Evolutionary conservation across 2,113 vertebrate genomes (phyloP), one percentile per base, ranked within the genome.

Genomic region (Montifringilla adamsi): DNA sequence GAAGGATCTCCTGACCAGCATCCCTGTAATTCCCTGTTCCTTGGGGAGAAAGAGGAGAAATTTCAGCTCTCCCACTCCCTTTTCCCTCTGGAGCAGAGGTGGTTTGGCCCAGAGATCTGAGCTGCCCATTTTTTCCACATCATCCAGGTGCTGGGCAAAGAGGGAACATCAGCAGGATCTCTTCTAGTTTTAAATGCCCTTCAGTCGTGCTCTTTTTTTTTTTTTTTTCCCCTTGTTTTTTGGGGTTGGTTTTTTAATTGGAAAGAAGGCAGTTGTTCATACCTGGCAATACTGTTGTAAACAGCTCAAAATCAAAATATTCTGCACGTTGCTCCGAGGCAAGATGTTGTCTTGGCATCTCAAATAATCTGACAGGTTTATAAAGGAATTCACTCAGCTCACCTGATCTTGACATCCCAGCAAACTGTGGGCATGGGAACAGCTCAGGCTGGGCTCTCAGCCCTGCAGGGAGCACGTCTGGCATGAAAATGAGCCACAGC

Each of bases 101-200:
- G 27, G 22, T 4, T 43, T 84, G 41, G 39, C 60, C 20, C 76
- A 35, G 39, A 52, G 15, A 12, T 27, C 49, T 13, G 15, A 23
- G 39, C 59, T 30, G 2, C 26, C 15, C 8, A 0, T 50, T 87
- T 75, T 15, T 33, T 21, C 26, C 5, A 6, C 3, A 2, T 66
- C 7, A 10, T 59, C 12, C 37, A 23, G 0, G 30, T 28, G 35
- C 63, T 81, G 53, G 37, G 26, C 27, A 35, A 22, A 41, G 16
- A 50, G 49, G 44, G 27, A 31, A 13, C 7, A 52, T 5, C 44
- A 37, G 24, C 72, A 63, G 39, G 49, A 31, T n/a, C 23, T 63
- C n/a, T 19, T 28, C 2, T 6, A 4, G 15, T 83, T 44, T 49
- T 39, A 21, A 52, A 24, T 13, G 30, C 9, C 8, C 43, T 86